These are phyloP conservation scores for Diplolepis rosae DNA, from an alignment of 2,888 invertebrate species.

Conservation along the genomic window DNA sequence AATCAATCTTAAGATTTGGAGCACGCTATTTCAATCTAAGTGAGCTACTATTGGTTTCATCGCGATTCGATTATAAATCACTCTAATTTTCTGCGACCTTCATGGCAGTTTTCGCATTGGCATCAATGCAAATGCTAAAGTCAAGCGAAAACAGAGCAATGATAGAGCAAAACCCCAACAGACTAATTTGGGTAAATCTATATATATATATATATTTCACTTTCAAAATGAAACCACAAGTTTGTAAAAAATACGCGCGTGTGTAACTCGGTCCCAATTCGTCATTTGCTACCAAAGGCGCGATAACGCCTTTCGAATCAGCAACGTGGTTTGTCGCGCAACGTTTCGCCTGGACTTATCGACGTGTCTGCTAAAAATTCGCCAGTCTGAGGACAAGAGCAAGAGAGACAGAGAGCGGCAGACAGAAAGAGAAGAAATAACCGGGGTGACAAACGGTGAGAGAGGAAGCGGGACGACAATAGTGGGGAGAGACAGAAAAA, in stretches of 20 bases:
- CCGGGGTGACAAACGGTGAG: constrained; percentile 33
- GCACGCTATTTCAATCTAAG: background rate
- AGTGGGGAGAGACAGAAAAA: constrained; percentile 31
- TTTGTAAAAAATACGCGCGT: too few relatives aligned
- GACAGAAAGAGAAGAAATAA: constrained; percentile 39
- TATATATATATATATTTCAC: too few relatives aligned
- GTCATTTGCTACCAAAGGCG: constrained; percentile 2
- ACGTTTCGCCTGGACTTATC: constrained; percentile 2
- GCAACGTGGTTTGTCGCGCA: background rate
- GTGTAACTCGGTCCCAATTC: constrained; percentile 1
- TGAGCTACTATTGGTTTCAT: background rate
- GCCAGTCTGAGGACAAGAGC: constrained; percentile 34
- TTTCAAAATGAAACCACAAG: too few relatives aligned
- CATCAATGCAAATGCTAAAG: background rate
- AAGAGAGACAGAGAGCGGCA: constrained; percentile 37
- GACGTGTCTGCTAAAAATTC: constrained; percentile 27
- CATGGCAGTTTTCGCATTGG: background rate
- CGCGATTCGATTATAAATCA: background rate
- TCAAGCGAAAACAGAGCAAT: background rate
- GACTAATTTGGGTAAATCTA: too few relatives aligned
- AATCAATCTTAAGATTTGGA: background rate
- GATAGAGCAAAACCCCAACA: too few relatives aligned
- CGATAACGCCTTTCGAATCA: constrained; percentile 13
- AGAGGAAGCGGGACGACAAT: constrained; percentile 33
- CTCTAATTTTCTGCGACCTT: background rate